phyloP scores from a whole-genome alignment of 2,113 vertebrate species.

The Sigmodon hispidus region DNA sequence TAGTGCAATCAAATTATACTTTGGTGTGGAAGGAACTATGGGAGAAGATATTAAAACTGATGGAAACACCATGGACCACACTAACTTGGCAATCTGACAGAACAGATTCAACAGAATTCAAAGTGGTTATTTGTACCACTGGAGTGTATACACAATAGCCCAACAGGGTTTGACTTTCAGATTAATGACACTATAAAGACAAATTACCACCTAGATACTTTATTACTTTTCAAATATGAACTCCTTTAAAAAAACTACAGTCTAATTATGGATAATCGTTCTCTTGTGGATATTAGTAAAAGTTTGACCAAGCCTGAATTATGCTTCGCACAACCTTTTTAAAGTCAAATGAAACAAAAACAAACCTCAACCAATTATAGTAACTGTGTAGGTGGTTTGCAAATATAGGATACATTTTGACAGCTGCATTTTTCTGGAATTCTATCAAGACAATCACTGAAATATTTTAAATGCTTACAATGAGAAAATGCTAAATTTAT shows the following conservation, averaged over 20 bases:
- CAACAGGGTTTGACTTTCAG: slow-evolving; percentile 68
- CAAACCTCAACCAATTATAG: slow-evolving; percentile 87
- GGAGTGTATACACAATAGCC: background rate
- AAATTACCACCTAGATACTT: slow-evolving; percentile 67
- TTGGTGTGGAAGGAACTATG: slow-evolving; percentile 33
- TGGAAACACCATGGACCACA: slow-evolving; percentile 57
- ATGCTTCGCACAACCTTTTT: slow-evolving; percentile 88
- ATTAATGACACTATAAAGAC: slow-evolving; percentile 75
- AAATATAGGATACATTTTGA: slow-evolving; percentile 82
- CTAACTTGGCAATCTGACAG: slow-evolving; percentile 48
- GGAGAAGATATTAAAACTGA: slow-evolving; percentile 64
- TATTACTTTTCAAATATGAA: slow-evolving; percentile 77
- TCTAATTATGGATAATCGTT: slow-evolving; percentile 76
- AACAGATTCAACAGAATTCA: slow-evolving; percentile 56
- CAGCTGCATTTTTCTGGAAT: slow-evolving; percentile 84
- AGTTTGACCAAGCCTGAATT: slow-evolving; percentile 86
- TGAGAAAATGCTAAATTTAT: slow-evolving; percentile 62
- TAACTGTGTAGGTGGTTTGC: slow-evolving; percentile 85
- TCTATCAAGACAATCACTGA: slow-evolving; percentile 80
- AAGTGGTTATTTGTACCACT: slow-evolving; percentile 44
- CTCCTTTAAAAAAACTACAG: slow-evolving; percentile 78
- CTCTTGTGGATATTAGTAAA: slow-evolving; percentile 77
- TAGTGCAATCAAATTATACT: slow-evolving; percentile 61
- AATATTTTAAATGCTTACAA: slow-evolving; percentile 79
- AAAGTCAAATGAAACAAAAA: slow-evolving; percentile 85